Base-by-base conservation (phyloP, 2,888 invertebrate genomes). In the Diarsia brunnea region DNA sequence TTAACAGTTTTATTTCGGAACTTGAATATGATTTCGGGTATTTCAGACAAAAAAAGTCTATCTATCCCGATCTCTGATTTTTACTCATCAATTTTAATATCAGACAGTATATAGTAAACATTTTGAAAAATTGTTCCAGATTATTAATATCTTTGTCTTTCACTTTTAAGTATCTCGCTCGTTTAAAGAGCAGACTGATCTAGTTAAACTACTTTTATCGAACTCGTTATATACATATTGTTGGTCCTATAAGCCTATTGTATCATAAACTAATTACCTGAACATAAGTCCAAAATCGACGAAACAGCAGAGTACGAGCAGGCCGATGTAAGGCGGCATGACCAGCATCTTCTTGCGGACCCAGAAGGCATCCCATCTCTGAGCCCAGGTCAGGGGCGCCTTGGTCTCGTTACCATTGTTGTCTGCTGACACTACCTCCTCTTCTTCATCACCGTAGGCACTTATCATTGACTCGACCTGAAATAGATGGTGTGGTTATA, bases 261-360 rank as follows among this genome's bases (percentile, higher is more conserved):
- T 55, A 1, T 19, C 10, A n/a, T 7, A 0, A n/a, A 16, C 2
- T 8, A 75, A 69, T 84, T 89, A 97, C 97, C 97, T 97, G 85
- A 97, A 97, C 97, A 97, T 97, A 45, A 97, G 93, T 16, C 97
- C 97, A 87, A 97, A 97, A 89, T 97, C 97, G 0, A 97, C 97
- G 78, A 97, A 97, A 88, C 97, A 97, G 85, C 97, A 97, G 10
- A 97, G 92, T 21, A 94, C 93, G 24, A 97, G 92, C 47, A 97
- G 92, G 0, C 96, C 96, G 27, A 97, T 93, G 85, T 97, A 97
- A 0, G 97, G 97, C 11, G 96, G 96, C 8, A 94, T 94, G 79
- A 96, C 95, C 11, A 97, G 92, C 92, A 94, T 94, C 92, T 95
- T 96, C 93, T 96, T 96, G 10, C 96, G 87, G 21, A 91, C 87